phyloP scores from a whole-genome alignment of 2,113 vertebrate genomes.

The Corydoras sp. region DNA sequence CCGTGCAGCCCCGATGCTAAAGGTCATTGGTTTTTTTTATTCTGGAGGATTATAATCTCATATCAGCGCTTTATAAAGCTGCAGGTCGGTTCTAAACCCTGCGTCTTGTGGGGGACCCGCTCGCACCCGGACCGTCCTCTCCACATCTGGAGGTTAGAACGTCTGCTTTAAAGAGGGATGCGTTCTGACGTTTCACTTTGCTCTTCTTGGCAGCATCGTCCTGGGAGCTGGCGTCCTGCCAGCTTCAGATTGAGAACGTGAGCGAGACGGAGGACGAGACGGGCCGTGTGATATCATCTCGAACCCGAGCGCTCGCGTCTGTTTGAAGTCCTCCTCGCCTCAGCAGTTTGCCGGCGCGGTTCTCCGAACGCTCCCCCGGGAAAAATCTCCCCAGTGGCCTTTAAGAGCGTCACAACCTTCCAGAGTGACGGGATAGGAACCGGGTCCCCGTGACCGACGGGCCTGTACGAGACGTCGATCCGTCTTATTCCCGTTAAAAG shows the following conservation, averaged over 20 bases:
- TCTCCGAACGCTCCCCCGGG: slow-evolving; percentile 33
- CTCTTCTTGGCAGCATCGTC: slow-evolving; percentile 41
- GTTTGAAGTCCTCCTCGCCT: no score
- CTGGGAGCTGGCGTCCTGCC: slow-evolving; percentile 43
- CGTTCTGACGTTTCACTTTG: slow-evolving; percentile 36
- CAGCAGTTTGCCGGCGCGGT: slow-evolving; percentile 38
- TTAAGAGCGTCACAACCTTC: slow-evolving; percentile 17
- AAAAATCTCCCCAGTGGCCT: slow-evolving; percentile 28
- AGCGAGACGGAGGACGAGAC: neutral
- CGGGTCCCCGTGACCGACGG: neutral
- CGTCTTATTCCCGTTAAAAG: no score
- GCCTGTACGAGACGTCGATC: neutral
- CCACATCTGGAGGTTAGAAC: slow-evolving; percentile 38
- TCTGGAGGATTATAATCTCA: no score
- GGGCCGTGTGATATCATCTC: slow-evolving; percentile 46
- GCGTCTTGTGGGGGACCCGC: no score
- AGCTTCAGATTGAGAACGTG: slow-evolving; percentile 14
- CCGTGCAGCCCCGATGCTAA: no score
- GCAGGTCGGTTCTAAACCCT: no score
- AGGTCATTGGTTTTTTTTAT: no score
- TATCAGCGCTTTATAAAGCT: no score
- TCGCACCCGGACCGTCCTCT: slow-evolving; percentile 25
- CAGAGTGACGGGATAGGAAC: neutral
- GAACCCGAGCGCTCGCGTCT: slow-evolving; percentile 46
- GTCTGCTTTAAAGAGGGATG: slow-evolving; percentile 38